Evolutionary conservation across 2,113 vertebrate genomes (phyloP), one percentile per base, ranked within the genome.

Genomic region (Camelus dromedarius): DNA sequence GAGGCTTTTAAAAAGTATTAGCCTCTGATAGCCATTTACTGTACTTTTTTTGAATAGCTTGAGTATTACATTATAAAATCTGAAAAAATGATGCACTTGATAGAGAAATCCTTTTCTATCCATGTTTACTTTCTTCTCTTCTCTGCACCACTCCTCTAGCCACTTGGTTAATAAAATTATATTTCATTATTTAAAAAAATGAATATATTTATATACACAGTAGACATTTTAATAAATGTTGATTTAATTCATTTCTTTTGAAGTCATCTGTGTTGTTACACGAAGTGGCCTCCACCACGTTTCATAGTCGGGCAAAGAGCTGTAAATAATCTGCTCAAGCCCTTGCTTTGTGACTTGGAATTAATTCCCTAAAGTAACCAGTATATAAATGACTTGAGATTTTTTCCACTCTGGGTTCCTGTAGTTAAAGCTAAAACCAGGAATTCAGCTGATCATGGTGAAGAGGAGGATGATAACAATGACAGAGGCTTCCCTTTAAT

Each of bases 401-500:
- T 32, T 46, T 60, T 52, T 82, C 54, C 38, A 5, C 7, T 26
- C 15, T 9, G 18, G 30, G 24, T 38, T 83, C 28, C 32, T 35
- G 1, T 3, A 22, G 30, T 72, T 76, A 46, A 77, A n/a, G 58
- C 32, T n/a, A 13, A 84, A 73, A 5, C 56, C 54, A 85, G 26
- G 2, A 24, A 18, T 22, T 22, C 48, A 56, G 24, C 28, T 11
- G 38, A 19, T 35, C 13, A 11, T 2, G 19, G 24, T 0, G 48
- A 24, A 9, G 83, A 54, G 10, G 24, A 28, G 8, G 46, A 30
- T 6, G 8, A 5, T 11, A 15, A 32, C n/a, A n/a, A n/a, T 5
- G 32, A 18, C 3, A 26, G 11, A 79, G 28, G 5, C 18, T 8
- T 0, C 20, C 4, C 2, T n/a, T 46, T 14, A n/a, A 26, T 62